Evolutionary conservation across 2,888 invertebrate species (phyloP).

Genomic region (Agrypnus murinus): DNA sequence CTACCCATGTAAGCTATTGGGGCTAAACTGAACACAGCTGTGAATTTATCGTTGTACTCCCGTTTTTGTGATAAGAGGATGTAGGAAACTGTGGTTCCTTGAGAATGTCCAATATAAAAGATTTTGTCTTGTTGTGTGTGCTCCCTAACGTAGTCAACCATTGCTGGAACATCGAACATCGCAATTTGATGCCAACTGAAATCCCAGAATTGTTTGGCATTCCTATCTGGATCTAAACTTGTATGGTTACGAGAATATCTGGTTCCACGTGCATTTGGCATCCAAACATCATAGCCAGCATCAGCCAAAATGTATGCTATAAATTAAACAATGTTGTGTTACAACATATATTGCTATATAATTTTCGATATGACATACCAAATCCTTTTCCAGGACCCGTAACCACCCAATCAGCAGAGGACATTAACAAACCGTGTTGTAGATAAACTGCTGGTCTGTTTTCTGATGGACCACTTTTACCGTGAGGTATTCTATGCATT

Average conservation of each 20-base stretch:
- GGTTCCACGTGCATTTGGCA: conserved; percentile 78
- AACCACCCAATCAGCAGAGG: conserved; percentile 72
- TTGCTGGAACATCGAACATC: conserved; percentile 82
- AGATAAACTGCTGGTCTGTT: conserved; percentile 68
- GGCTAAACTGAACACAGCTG: conserved; percentile 73
- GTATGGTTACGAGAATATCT: conserved; percentile 74
- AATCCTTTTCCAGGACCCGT: conserved; percentile 71
- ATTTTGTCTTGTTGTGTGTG: conserved; percentile 30
- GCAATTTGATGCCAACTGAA: conserved; percentile 88
- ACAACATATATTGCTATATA: neutral
- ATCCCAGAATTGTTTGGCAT: conserved; percentile 54
- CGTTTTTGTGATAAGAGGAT: conserved; percentile 73
- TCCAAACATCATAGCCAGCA: conserved; percentile 71
- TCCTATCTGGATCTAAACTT: conserved; percentile 53
- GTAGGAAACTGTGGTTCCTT: conserved; percentile 76
- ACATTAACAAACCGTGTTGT: conserved; percentile 72
- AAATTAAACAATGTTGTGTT: neutral
- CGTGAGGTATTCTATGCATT: conserved; percentile 65
- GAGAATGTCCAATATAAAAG: conserved; percentile 72
- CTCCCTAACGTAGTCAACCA: conserved; percentile 80
- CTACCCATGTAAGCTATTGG: conserved; percentile 75
- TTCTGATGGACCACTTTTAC: conserved; percentile 60
- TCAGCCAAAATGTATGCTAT: conserved; percentile 69
- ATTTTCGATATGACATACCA: conserved; percentile 40
- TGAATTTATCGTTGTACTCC: conserved; percentile 74